Evolutionary conservation across 2,888 invertebrate species (phyloP).

Genomic region (Ichneumoninae sp.): DNA sequence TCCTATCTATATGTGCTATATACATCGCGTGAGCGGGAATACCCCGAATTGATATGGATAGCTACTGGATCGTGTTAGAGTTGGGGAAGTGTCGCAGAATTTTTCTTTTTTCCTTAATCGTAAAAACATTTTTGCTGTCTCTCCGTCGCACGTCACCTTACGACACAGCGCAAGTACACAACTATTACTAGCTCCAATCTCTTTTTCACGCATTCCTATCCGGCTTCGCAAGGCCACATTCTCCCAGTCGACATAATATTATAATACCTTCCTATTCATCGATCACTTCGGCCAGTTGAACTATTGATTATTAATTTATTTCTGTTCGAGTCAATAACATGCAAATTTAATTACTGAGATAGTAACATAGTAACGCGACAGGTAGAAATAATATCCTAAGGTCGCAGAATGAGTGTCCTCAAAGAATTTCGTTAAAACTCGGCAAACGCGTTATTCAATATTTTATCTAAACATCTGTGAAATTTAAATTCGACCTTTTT

Average conservation of each 20-base stretch:
- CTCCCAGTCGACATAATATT: conserved; percentile 54
- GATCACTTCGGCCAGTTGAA: conserved; percentile 30
- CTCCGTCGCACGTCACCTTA: conserved; percentile 38
- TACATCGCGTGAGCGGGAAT: background rate
- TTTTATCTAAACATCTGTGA: background rate
- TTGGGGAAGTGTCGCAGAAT: background rate
- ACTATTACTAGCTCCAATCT: conserved; percentile 35
- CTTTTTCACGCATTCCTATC: conserved; percentile 60
- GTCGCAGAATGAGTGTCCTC: background rate
- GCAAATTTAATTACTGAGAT: background rate
- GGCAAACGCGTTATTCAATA: background rate
- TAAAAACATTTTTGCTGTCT: conserved; percentile 50
- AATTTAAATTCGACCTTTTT: background rate
- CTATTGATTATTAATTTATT: conserved; percentile 30
- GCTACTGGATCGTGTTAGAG: background rate
- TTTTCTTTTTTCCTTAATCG: conserved; percentile 7
- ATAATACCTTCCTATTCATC: conserved; percentile 49
- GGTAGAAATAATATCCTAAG: background rate
- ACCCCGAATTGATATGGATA: conserved; percentile 1
- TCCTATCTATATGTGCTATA: background rate
- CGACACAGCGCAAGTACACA: conserved; percentile 32
- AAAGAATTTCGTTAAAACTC: background rate
- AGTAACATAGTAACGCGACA: background rate
- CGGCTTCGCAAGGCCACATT: conserved; percentile 55
- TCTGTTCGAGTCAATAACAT: background rate